A percentile compares a stretch with the other conserved stretches of the same genome.
Evolutionary conservation across 2,888 invertebrate species (phyloP).

Genomic region (Pasiphila rectangulata): DNA sequence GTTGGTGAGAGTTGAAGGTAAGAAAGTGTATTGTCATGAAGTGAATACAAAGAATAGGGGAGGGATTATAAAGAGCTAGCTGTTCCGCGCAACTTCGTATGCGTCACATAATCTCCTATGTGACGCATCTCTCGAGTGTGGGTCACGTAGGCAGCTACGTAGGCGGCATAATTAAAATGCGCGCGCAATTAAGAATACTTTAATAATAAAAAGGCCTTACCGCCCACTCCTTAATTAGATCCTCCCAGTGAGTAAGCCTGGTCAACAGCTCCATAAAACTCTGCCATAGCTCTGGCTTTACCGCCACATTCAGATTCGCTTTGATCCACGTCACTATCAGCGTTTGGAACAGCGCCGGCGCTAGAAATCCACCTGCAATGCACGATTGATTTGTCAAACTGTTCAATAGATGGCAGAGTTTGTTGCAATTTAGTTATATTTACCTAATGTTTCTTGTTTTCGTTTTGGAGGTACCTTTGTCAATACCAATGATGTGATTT

Average conservation of each 20-base stretch:
- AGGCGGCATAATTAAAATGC: too few relatives aligned
- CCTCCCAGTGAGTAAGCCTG: conserved; percentile 95
- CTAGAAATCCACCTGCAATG: conserved; percentile 85
- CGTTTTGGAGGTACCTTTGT: conserved; percentile 88
- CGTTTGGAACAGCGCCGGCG: conserved; percentile 94
- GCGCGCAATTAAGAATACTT: too few relatives aligned
- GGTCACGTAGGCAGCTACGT: too few relatives aligned
- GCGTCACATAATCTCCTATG: too few relatives aligned
- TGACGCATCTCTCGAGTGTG: too few relatives aligned
- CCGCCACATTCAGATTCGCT: conserved; percentile 95
- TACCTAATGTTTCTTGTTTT: conserved; percentile 86
- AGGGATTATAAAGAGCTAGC: too few relatives aligned
- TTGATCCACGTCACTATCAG: conserved; percentile 99
- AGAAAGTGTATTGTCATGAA: too few relatives aligned
- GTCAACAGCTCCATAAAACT: conserved; percentile 93
- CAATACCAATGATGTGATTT: conserved; percentile 94
- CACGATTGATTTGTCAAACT: conserved; percentile 5
- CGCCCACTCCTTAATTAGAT: conserved; percentile 97
- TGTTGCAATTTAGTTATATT: too few relatives aligned
- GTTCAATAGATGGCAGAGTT: too few relatives aligned
- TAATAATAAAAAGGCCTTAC: conserved; percentile 78
- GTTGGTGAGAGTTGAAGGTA: too few relatives aligned
- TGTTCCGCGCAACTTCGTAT: too few relatives aligned
- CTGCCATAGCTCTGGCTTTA: conserved; percentile 95
- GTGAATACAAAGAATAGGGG: too few relatives aligned